Evolutionary conservation across 1,140 invertebrate genomes (phyloP), one percentile per base, ranked within the genome.

Genomic region (Penaeus japonicus): DNA sequence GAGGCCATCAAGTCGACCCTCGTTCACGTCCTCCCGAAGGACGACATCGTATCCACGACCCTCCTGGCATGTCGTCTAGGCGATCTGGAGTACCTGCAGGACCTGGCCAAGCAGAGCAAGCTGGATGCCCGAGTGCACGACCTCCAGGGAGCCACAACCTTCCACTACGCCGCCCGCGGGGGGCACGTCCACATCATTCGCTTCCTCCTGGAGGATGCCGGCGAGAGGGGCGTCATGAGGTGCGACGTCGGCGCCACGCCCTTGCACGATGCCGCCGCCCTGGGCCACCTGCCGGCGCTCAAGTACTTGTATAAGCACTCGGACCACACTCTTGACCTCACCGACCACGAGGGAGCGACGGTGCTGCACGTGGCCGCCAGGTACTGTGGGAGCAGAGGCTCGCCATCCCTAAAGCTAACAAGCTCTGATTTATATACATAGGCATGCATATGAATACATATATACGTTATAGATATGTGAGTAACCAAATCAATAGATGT

Each of bases 21-120:
- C 7, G 87, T 88, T 7, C 87, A 88, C 70, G 32, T 88, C 30
- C 47, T 88, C 18, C 87, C 87, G 1, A 88, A 88, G 39, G 87
- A 88, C 32, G 87, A 88, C 80, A 88, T 88, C 24, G 62, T 78
- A 15, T 88, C 87, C 87, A 88, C 87, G 27, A 88, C 87, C 35
- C 80, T 88, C 3, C 80, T 88, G 70, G 87, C 87, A 4, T 88
- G 87, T 78, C 87, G 87, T 47, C 87, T 88, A 0, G 87, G 87
- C 27, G 87, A 88, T 22, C 80, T 88, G 2, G 87, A 88, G 80
- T 88, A 88, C 80, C 70, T 88, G 12, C 87, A 88, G 32, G 87
- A 88, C 81, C 70, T 88, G 30, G 53, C 53, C 53, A 88, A 88
- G 53, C 87, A 88, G 55, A 59, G 53, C 15, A 80, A 53, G 5